phyloP scores from a whole-genome alignment of 2,888 invertebrate species.

The Leistus spinibarbis region DNA sequence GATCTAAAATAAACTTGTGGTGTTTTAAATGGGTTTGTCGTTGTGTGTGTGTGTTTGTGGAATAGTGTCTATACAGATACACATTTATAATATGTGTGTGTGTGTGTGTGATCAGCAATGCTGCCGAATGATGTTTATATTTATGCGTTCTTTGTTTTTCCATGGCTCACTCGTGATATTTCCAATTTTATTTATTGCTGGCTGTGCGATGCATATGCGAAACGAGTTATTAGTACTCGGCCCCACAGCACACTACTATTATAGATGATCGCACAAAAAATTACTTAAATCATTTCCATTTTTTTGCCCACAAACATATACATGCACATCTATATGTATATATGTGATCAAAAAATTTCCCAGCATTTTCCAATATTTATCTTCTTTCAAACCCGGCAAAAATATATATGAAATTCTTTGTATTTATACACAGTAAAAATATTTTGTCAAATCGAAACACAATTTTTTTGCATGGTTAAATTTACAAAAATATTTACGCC shows the following conservation, averaged over 20 bases:
- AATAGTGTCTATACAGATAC: neutral
- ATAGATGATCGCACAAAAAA: neutral
- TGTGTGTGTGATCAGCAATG: neutral
- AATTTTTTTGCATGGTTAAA: neutral
- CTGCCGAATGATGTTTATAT: neutral
- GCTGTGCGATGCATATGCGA: neutral
- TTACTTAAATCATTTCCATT: neutral
- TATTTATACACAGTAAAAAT: neutral
- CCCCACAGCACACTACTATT: neutral
- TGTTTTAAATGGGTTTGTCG: constrained; percentile 7
- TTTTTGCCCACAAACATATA: neutral
- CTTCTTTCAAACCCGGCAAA: neutral
- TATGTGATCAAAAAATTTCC: neutral
- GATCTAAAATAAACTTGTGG: neutral
- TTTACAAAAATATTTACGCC: neutral
- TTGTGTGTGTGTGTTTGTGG: constrained; percentile 19
- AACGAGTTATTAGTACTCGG: neutral
- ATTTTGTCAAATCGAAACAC: neutral
- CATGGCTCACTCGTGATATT: neutral
- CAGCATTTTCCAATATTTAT: neutral
- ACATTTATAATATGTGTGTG: neutral
- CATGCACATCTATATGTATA: neutral
- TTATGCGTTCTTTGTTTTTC: neutral
- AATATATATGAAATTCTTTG: neutral
- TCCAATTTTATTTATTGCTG: neutral